Evolutionary conservation across 1,140 invertebrate species (phyloP).

Genomic region (Pollicipes pollicipes): DNA sequence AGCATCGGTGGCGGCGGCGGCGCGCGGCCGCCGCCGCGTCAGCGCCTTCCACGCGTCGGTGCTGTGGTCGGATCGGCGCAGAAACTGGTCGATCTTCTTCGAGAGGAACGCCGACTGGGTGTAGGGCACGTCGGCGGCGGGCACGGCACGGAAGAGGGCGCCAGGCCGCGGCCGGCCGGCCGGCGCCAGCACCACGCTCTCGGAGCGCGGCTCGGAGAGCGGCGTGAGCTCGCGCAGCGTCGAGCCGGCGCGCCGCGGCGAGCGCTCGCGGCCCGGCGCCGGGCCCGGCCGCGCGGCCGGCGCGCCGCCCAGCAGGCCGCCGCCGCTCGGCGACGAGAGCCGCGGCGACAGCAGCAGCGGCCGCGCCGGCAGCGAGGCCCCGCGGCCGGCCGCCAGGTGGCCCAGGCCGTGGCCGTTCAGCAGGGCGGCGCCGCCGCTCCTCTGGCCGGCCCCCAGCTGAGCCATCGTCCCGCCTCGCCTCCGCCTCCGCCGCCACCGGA

Average conservation of each 20-base stretch:
- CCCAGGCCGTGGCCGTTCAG: no score
- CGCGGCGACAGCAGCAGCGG: no score
- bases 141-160: neutral
- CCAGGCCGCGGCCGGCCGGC: no score
- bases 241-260: neutral
- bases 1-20: slow-evolving; percentile 4
- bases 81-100: slow-evolving; percentile 54
- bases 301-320: no score
- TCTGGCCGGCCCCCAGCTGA: no score
- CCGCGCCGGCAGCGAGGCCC: no score
- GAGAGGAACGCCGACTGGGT: slow-evolving; percentile 54
- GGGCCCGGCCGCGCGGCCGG: no score
- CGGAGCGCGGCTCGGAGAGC: neutral
- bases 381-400: no score
- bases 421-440: no score
- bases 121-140: neutral
- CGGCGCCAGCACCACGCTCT: neutral
- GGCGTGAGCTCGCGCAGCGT: neutral
- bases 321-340: no score
- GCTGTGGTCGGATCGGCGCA: slow-evolving; percentile 61
- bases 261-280: neutral
- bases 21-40: slow-evolving; percentile 9
- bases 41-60: slow-evolving; percentile 60
- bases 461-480: no score
- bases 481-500: neutral